These are phyloP conservation scores for Melanostoma mellinum DNA, from an alignment of 2,888 invertebrate species.

Conservation along the genomic window DNA sequence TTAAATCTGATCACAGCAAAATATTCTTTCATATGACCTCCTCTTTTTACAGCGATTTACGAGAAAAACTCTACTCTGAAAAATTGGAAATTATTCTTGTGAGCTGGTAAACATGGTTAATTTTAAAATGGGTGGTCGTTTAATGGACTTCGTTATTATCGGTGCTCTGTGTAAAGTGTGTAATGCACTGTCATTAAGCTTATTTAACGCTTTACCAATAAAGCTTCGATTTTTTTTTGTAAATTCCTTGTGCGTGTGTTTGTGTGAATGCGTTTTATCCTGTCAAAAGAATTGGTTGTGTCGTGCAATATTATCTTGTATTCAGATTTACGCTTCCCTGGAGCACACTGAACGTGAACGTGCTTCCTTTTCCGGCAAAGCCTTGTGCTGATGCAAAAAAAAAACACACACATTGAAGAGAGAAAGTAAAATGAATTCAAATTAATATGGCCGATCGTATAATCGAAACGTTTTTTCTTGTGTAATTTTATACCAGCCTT, in stretches of 20 bases:
- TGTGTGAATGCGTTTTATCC: neutral
- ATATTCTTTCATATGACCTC: neutral
- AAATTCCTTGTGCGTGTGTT: neutral
- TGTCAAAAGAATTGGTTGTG: conserved; percentile 24
- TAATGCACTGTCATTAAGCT: conserved; percentile 55
- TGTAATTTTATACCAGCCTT: conserved; percentile 31
- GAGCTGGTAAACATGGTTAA: conserved; percentile 61
- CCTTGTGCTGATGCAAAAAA: neutral
- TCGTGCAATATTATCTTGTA: conserved; percentile 42
- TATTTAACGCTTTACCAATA: conserved; percentile 41
- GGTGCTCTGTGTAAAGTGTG: conserved; percentile 44
- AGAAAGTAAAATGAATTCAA: conserved; percentile 15
- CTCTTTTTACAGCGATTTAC: conserved; percentile 39
- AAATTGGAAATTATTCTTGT: conserved; percentile 58
- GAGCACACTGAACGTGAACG: conserved; percentile 19
- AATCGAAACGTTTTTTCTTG: conserved; percentile 39
- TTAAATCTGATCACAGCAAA: conserved; percentile 16
- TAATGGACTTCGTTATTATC: conserved; percentile 51
- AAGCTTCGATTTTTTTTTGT: neutral
- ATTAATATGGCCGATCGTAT: conserved; percentile 43
- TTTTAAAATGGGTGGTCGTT: conserved; percentile 60
- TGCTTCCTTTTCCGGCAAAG: conserved; percentile 17
- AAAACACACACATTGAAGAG: conserved; percentile 3
- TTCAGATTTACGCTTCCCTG: conserved; percentile 29
- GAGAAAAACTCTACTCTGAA: neutral